Conservation (phyloP, 2,113 vertebrate genomes). For the Agapornis roseicollis region DNA sequence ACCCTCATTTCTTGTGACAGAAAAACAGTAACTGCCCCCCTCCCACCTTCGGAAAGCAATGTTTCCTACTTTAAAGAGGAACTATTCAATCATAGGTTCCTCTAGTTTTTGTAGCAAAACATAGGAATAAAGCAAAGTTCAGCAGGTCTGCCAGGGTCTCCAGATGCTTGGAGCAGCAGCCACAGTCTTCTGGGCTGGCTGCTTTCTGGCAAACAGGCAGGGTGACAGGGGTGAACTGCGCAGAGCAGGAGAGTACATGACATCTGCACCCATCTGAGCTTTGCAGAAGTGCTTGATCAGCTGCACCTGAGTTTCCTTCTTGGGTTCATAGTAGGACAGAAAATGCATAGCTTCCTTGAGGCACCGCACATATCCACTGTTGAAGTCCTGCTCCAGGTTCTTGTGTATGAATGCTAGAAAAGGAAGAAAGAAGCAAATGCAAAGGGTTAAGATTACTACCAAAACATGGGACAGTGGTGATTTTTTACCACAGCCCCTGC, state of each 20-base stretch:
- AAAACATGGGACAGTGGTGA: background rate
- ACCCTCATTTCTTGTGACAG: slow-evolving; percentile 48
- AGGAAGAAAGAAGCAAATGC: background rate
- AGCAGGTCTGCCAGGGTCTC: slow-evolving; percentile 84
- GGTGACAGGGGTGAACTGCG: background rate
- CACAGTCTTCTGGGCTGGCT: slow-evolving; percentile 12
- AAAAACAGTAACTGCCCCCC: background rate
- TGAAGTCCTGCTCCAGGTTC: slow-evolving; percentile 67
- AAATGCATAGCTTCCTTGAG: slow-evolving; percentile 80
- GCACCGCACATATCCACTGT: slow-evolving; percentile 78
- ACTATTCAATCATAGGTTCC: background rate
- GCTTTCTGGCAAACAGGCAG: slow-evolving; percentile 46
- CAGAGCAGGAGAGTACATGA: background rate
- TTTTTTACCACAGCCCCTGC: background rate
- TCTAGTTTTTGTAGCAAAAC: slow-evolving; percentile 1
- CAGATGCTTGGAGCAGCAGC: slow-evolving; percentile 67
- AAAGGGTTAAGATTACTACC: background rate
- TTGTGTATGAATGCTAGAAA: background rate
- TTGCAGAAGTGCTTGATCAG: slow-evolving; percentile 69
- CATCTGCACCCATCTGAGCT: slow-evolving; percentile 39
- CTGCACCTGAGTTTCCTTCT: slow-evolving; percentile 55
- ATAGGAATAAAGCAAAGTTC: background rate
- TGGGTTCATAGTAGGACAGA: slow-evolving; percentile 69
- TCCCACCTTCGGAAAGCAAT: slow-evolving; percentile 44
- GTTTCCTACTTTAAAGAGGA: slow-evolving; percentile 67